Evolutionary conservation across 2,797 vertebrate genomes (phyloP).

Genomic region (Manis javanica): DNA sequence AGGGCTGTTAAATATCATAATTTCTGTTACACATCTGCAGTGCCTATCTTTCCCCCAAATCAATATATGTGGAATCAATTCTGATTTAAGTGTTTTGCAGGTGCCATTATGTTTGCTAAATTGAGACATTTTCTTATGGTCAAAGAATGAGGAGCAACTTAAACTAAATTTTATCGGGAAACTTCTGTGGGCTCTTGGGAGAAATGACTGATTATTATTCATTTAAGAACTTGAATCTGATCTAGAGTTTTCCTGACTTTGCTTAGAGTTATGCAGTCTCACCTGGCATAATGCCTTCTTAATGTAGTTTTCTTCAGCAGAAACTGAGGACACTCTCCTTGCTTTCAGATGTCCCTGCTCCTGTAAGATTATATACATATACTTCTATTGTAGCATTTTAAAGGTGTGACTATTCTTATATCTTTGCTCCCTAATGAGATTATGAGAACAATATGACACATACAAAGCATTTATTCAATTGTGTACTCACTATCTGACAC

Average conservation of each 20-base stretch:
- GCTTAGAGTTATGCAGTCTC: not conserved
- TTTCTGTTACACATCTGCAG: not conserved
- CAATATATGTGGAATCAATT: slow-evolving; percentile 13
- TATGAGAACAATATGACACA: not conserved
- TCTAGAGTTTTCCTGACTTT: not conserved
- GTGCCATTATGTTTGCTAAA: not conserved
- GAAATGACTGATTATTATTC: slow-evolving; percentile 7
- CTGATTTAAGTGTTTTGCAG: not conserved
- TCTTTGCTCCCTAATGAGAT: not conserved
- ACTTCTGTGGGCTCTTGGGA: not conserved
- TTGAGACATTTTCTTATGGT: not conserved
- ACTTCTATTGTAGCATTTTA: not conserved
- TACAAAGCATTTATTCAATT: not conserved
- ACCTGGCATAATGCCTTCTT: not conserved
- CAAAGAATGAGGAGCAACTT: not conserved
- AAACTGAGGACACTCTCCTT: not conserved
- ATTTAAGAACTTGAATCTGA: not conserved
- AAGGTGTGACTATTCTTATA: not conserved
- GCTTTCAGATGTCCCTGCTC: not conserved
- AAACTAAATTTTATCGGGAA: not conserved
- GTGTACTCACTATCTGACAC: not conserved
- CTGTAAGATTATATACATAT: not conserved
- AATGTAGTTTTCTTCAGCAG: not conserved
- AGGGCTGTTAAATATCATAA: not conserved
- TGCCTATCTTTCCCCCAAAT: not conserved